Percentiles rank a stretch among this genome's conserved stretches.
phyloP scores from a whole-genome alignment of 2,888 invertebrate species.

The Epinotia nisella region DNA sequence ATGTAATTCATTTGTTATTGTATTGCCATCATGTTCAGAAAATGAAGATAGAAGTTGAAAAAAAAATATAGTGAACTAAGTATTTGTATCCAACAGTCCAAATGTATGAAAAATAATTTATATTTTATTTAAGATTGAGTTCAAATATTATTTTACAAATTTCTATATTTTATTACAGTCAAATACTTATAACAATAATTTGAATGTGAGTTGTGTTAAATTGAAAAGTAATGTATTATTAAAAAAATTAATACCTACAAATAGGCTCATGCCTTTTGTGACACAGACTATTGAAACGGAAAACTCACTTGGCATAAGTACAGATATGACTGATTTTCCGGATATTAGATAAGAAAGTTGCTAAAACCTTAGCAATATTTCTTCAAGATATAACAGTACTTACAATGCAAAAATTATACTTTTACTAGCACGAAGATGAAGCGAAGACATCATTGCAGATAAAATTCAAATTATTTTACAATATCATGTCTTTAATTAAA shows the following conservation, averaged over 20 bases:
- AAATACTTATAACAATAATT: too few species aligned
- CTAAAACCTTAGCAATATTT: not conserved
- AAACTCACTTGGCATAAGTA: not conserved
- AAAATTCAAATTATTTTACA: not conserved
- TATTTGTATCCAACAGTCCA: too few species aligned
- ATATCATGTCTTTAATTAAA: not conserved
- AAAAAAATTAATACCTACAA: too few species aligned
- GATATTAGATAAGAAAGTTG: not conserved
- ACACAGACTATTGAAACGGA: not conserved
- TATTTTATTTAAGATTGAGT: too few species aligned
- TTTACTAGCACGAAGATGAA: constrained; percentile 17
- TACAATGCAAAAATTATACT: constrained; percentile 16
- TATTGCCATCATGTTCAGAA: not conserved
- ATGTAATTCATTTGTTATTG: not conserved
- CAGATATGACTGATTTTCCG: not conserved
- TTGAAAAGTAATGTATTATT: not conserved
- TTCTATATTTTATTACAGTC: too few species aligned
- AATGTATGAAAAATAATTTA: too few species aligned
- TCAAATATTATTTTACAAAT: too few species aligned
- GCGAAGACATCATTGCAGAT: constrained; percentile 18
- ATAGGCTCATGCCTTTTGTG: too few species aligned
- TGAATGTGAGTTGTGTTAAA: not conserved
- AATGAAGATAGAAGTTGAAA: not conserved
- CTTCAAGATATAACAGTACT: not conserved
- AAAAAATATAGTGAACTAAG: not conserved